Evolutionary conservation across 2,797 vertebrate genomes (phyloP), one percentile per base, ranked within the genome.

Genomic region (Ceryle rudis): DNA sequence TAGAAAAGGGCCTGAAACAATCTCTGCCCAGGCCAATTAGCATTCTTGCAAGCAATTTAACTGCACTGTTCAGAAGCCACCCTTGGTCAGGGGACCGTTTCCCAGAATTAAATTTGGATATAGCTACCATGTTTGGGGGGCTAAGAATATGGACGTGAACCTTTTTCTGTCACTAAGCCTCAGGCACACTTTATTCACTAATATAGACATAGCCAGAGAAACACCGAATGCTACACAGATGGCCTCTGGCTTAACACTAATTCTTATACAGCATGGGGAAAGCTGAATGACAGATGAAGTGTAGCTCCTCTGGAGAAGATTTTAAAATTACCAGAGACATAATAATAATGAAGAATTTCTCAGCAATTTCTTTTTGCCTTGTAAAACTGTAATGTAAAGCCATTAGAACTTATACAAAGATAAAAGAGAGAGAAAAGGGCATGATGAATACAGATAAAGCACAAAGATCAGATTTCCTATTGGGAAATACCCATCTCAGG

Each of bases 231-330:
- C 73, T 73, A 55, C 67, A 79, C 66, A 94, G 91, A 72, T 72
- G 78, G 93, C 55, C 52, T 80, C 71, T 80, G 84, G 86, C 77
- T 93, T 93, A 95, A 70, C 46, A 67, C 41, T 77, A 94, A 94
- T 86, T 86, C 84, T 78, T 65, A 82, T 42, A 70, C n/a, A 70
- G 37, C 57, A 77, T 6, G 6, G 55, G 51, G 66, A 90, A 91
- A 91, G 55, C 37, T 26, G 35, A 81, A 69, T 0, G 1, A 90
- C 10, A 84, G 62, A 94, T 77, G 60, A 84, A 85, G 31, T 39
- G 47, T 22, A 4, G 0, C 60, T 80, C 71, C 57, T n/a, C 52
- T 2, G 1, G 19, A 78, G 69, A 65, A 79, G 41, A 44, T 75
- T 93, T 93, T 41, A 39, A 57, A 92, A 81, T 72, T 75, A 74